Base-by-base conservation (phyloP, 1,140 invertebrate species). In the Drosophila triauraria region DNA sequence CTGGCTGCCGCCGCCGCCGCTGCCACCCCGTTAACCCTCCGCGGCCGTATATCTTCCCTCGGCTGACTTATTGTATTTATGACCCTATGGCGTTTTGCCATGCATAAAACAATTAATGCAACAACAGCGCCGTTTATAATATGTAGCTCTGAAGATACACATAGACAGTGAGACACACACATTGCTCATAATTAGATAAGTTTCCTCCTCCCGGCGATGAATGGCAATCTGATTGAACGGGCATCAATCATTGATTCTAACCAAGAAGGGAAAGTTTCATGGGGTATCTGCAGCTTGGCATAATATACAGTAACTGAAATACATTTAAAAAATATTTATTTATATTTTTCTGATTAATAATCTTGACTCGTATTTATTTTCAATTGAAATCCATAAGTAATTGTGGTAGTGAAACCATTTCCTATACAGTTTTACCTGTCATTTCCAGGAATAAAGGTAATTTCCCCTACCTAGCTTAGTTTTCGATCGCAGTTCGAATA, bases 31-130 rank as follows among this genome's bases (percentile, higher is more conserved):
- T 20, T 47, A 23, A 8, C 38, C 44, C 42, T 42, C 13, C 56
- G 58, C 44, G 48, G 60, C 57, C 74, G 77, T 78, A 82, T 80
- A 77, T 80, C 64, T 88, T 82, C 70, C 63, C 56, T 47, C 17
- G 57, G 44, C 58, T 64, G 77, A 85, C 82, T 90, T 80, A 85
- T 90, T 82, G 82, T 90, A 90, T 90, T 90, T 90, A 90, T 85
- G 85, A 90, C 82, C 82, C 79, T 78, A 90, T 90, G 81, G 81
- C 85, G 68, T 68, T 80, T 75, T 75, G 76, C 60, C 77, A 80
- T 82, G 70, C 75, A 79, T 75, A 75, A 79, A 70, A 79, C 80
- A 82, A 82, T 82, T 82, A 79, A 63, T 62, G 64, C 74, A 77
- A 58, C 71, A 77, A 13, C 25, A 32, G 38, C 35, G 13, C 9